A percentile compares a stretch with the other conserved stretches of the same genome.
Evolutionary conservation across 2,113 vertebrate genomes (phyloP).

Genomic region (Gambusia affinis): DNA sequence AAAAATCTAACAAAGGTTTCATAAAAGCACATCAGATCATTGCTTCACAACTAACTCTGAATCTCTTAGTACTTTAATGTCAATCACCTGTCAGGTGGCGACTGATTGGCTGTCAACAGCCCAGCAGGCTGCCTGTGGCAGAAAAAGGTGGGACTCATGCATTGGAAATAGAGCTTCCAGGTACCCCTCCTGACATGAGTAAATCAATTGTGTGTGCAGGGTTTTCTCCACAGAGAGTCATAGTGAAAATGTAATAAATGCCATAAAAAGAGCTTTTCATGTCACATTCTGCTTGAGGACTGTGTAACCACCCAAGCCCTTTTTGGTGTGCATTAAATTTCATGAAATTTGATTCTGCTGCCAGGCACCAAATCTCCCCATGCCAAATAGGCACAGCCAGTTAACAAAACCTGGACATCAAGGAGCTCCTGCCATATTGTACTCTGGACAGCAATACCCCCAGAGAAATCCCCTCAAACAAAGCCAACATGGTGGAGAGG

Average conservation of each 20-base stretch:
- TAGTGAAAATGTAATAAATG: constrained; percentile 13
- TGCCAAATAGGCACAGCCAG: constrained; percentile 46
- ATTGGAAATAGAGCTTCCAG: constrained; percentile 45
- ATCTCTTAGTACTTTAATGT: constrained; percentile 64
- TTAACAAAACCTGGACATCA: constrained; percentile 63
- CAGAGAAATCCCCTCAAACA: constrained; percentile 56
- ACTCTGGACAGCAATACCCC: constrained; percentile 47
- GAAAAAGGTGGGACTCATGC: constrained; percentile 42
- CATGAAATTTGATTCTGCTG: constrained; percentile 36
- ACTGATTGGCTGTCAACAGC: constrained; percentile 58
- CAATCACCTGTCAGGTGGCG: constrained; percentile 63
- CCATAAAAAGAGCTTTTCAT: background rate
- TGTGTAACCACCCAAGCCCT: constrained; percentile 29
- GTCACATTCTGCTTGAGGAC: constrained; percentile 1
- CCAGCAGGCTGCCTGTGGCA: constrained; percentile 58
- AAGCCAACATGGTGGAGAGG: constrained; percentile 58
- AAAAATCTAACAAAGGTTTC: constrained; percentile 51
- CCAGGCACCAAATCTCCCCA: constrained; percentile 20
- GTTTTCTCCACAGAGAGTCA: constrained; percentile 1
- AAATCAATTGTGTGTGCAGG: constrained; percentile 31
- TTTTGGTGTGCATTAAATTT: constrained; percentile 24
- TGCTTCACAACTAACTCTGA: constrained; percentile 39
- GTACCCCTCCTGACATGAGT: constrained; percentile 36
- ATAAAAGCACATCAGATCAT: constrained; percentile 43
- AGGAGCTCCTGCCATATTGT: constrained; percentile 54